Conservation (phyloP, 2,888 invertebrate species). For the Furcula furcula region DNA sequence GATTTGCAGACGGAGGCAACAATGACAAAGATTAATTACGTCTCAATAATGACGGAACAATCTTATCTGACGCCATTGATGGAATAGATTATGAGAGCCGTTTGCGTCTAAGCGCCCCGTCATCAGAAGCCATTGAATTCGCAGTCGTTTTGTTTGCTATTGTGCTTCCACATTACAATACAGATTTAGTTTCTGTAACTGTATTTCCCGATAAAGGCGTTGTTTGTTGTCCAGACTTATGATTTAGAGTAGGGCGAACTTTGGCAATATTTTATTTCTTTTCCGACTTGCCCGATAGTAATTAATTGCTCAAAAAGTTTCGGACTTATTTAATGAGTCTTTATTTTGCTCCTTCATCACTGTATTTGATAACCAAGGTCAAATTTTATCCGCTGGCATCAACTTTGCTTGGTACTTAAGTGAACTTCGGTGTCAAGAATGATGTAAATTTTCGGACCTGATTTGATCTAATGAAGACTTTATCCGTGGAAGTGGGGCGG, state of each 20-base stretch:
- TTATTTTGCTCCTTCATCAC: conserved; percentile 3
- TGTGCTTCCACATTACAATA: conserved; percentile 26
- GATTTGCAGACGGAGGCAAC: conserved; percentile 58
- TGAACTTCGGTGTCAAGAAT: conserved; percentile 11
- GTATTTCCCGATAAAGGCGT: conserved; percentile 13
- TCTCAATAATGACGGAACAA: conserved; percentile 62
- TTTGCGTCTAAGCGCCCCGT: conserved; percentile 41
- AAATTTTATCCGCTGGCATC: background rate
- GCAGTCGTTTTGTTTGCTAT: conserved; percentile 25
- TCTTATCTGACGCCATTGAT: conserved; percentile 59
- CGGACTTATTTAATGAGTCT: conserved; percentile 7
- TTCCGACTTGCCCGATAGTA: conserved; percentile 9
- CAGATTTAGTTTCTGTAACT: conserved; percentile 22
- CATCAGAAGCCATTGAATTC: conserved; percentile 38
- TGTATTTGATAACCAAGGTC: too few relatives aligned
- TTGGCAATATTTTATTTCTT: conserved; percentile 21
- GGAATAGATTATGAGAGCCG: conserved; percentile 50
- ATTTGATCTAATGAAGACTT: conserved; percentile 34
- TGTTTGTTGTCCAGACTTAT: conserved; percentile 24
- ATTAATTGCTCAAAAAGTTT: conserved; percentile 19
- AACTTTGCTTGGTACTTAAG: background rate
- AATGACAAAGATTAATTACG: conserved; percentile 72
- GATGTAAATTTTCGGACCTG: conserved; percentile 28
- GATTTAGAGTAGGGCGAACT: conserved; percentile 18
- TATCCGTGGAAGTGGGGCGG: conserved; percentile 37